A percentile compares a stretch with the other conserved stretches of the same genome.
Evolutionary conservation across 2,797 vertebrate genomes (phyloP).

Genomic region (Masticophis lateralis): DNA sequence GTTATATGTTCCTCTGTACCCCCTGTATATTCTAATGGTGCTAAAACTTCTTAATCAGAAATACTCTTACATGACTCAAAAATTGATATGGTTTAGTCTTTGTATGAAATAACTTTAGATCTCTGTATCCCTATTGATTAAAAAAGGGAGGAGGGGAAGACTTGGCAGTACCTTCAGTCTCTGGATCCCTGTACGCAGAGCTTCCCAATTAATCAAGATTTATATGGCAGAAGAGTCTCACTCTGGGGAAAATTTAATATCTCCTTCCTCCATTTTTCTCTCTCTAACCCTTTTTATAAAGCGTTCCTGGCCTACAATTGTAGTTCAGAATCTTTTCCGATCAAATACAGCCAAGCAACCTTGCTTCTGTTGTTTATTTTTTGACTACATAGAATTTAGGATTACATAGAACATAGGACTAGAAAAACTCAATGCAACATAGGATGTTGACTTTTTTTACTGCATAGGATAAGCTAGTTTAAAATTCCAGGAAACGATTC

Average conservation of each 20-base stretch:
- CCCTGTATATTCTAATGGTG: background rate
- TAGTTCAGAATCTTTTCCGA: background rate
- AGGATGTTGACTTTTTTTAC: background rate
- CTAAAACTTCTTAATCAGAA: background rate
- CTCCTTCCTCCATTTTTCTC: background rate
- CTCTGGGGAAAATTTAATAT: background rate
- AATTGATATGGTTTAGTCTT: background rate
- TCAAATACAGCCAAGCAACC: background rate
- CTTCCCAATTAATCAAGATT: background rate
- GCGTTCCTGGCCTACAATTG: background rate
- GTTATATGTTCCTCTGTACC: too few relatives aligned
- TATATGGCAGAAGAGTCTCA: background rate
- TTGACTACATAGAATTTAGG: background rate
- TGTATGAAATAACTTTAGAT: background rate
- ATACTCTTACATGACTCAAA: background rate
- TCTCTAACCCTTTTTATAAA: background rate
- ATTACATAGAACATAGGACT: background rate
- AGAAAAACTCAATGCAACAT: background rate
- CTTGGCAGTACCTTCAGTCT: background rate
- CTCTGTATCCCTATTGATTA: background rate
- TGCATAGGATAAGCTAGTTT: background rate
- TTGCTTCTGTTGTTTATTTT: conserved; percentile 4
- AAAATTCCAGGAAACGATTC: background rate
- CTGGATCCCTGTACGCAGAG: background rate
- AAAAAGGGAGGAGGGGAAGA: background rate